Conservation (phyloP, 2,113 vertebrate genomes). For the Lophochroa leadbeateri region DNA sequence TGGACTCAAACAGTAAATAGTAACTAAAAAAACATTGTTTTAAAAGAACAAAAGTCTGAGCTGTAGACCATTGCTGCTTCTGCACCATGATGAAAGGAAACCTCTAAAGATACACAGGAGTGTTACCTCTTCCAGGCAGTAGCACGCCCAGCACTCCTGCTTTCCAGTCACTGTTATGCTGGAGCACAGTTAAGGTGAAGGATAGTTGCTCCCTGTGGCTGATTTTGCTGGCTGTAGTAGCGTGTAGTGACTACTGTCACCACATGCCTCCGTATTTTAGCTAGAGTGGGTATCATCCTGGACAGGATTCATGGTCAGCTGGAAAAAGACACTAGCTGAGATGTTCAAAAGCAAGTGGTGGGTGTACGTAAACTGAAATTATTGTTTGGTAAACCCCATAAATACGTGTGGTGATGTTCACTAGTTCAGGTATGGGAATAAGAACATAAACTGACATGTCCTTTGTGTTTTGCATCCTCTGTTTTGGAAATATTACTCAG, state of each 20-base stretch:
- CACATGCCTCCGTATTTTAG: neutral
- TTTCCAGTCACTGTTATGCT: neutral
- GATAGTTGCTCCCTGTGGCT: neutral
- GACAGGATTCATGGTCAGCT: neutral
- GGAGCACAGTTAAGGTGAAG: neutral
- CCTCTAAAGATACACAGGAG: neutral
- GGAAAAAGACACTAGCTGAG: neutral
- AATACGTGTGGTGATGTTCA: neutral
- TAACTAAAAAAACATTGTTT: neutral
- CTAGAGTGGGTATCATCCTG: neutral
- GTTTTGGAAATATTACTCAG: neutral
- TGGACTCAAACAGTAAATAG: neutral
- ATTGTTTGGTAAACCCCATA: neutral
- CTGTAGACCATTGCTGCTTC: neutral
- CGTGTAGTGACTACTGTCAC: neutral
- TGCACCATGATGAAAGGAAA: neutral
- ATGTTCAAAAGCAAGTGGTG: neutral
- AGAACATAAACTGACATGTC: neutral
- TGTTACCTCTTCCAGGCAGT: accelerated
- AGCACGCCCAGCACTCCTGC: no score
- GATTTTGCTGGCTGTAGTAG: neutral
- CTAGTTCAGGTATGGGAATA: neutral
- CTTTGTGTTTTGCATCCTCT: neutral
- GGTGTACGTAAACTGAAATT: neutral
- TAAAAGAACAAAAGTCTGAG: neutral